Conservation (phyloP, 2,797 vertebrate species). For the Anisognathus igniventris region DNA sequence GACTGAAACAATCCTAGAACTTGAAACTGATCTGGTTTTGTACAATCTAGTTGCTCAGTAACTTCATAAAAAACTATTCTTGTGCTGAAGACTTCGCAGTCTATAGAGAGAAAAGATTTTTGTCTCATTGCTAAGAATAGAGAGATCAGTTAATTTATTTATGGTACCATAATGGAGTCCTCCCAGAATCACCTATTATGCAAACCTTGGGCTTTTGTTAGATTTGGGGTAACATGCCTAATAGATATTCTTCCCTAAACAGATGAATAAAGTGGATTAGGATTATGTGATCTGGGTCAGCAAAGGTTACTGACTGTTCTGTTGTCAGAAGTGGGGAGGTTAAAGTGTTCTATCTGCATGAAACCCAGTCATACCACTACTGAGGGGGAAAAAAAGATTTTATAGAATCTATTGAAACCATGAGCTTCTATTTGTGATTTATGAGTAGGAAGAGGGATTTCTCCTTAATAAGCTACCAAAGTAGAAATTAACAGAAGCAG, state of each 20-base stretch:
- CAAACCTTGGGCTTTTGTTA: background rate
- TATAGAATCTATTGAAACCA: background rate
- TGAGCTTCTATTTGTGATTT: background rate
- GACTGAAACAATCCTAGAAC: background rate
- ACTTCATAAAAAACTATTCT: background rate
- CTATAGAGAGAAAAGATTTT: background rate
- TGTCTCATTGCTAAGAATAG: background rate
- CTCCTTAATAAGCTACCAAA: background rate
- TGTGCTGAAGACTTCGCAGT: background rate
- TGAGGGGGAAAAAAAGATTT: background rate
- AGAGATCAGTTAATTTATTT: background rate
- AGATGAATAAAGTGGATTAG: background rate
- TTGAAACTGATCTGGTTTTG: background rate
- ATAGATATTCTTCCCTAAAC: background rate
- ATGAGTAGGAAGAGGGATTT: background rate
- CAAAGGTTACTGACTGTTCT: background rate
- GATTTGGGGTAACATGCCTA: background rate
- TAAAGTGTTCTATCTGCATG: background rate
- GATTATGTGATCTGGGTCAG: background rate
- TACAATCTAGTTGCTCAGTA: background rate
- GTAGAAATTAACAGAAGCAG: background rate
- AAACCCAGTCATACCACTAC: background rate
- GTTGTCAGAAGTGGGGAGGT: background rate
- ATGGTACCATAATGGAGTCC: background rate
- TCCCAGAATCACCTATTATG: background rate